Evolutionary conservation across 1,140 invertebrate species (phyloP).

Genomic region (Asobara japonica): DNA sequence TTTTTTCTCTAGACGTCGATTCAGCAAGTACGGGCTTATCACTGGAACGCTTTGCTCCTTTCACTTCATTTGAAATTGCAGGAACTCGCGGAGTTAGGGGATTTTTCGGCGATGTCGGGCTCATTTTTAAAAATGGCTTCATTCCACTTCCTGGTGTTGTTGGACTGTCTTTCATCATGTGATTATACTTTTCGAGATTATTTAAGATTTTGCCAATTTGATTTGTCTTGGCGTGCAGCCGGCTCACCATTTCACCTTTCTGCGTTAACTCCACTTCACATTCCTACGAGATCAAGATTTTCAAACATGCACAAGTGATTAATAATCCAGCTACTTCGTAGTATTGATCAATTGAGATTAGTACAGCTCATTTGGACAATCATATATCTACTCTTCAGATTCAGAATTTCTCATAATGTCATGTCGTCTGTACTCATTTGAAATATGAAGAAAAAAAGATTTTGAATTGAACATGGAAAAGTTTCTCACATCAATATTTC

Average conservation of each 20-base stretch:
- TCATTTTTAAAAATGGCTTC: conserved; percentile 59
- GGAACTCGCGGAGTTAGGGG: conserved; percentile 15
- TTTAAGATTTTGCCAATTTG: conserved; percentile 90
- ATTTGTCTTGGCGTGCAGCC: conserved; percentile 87
- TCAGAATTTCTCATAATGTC: too few species aligned
- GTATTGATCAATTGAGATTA: neutral
- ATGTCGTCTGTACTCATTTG: too few species aligned
- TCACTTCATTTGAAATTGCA: conserved; percentile 54
- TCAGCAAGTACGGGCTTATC: conserved; percentile 66
- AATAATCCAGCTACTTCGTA: neutral
- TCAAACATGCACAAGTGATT: conserved; percentile 23
- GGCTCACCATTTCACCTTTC: conserved; percentile 90
- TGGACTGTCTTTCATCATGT: conserved; percentile 73
- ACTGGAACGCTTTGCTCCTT: conserved; percentile 61
- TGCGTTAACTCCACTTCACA: conserved; percentile 91
- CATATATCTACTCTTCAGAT: neutral
- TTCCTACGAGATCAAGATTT: conserved; percentile 74
- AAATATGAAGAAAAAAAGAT: too few species aligned
- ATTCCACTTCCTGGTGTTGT: conserved; percentile 67
- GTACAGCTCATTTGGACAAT: neutral
- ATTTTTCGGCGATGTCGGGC: conserved; percentile 62
- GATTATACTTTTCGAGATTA: conserved; percentile 87
- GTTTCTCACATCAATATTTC: too few species aligned
- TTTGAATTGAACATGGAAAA: too few species aligned
- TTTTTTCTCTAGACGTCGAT: conserved; percentile 46